Base-by-base conservation (phyloP, 1,140 invertebrate species). In the Aphelinus certus region DNA sequence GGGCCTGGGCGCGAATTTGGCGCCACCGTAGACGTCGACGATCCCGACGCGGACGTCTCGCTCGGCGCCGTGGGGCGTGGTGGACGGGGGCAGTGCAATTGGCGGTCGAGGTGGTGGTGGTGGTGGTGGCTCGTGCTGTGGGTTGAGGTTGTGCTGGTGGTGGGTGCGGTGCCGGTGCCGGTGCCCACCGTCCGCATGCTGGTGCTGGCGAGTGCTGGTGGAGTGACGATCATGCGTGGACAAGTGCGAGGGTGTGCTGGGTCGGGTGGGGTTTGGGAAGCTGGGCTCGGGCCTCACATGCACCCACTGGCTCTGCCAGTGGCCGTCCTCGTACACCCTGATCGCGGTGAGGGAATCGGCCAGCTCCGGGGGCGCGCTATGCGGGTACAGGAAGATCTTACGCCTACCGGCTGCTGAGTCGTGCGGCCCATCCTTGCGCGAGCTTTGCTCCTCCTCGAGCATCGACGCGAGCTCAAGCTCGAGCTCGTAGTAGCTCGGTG, bases 181-280 rank as follows among this genome's bases (percentile, higher is more conserved):
- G 77, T 78, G 77, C 76, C 79, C 81, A 76, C 76, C 80, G 77
- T 77, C 84, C 82, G 81, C 85, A 85, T 86, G 84, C 83, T 81
- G 79, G 81, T 85, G 81, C 79, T 81, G 45, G 42, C 45, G 78
- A 60, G 57, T 75, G 77, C 76, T 61, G 77, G 74, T 81, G 81
- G 83, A 84, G 79, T 77, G 78, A 79, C 79, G 81, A 76, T 86
- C 86, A 87, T 86, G 85, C 86, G 86, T 83, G 80, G 83, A 82
- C 48, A 82, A 81, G 64, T 82, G 77, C 69, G 75, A 78, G 78
- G 74, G 75, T 71, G 74, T 76, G 79, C 76, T 72, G 80, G 71
- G 62, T 77, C 75, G 73, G 78, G 42, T 61, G 72, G 71, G 74
- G 76, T 76, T 68, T 51, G 7, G 65, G 72, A n/a, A 45, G 2